Conservation (phyloP, 2,888 invertebrate genomes). For the Ellobium chinense region DNA sequence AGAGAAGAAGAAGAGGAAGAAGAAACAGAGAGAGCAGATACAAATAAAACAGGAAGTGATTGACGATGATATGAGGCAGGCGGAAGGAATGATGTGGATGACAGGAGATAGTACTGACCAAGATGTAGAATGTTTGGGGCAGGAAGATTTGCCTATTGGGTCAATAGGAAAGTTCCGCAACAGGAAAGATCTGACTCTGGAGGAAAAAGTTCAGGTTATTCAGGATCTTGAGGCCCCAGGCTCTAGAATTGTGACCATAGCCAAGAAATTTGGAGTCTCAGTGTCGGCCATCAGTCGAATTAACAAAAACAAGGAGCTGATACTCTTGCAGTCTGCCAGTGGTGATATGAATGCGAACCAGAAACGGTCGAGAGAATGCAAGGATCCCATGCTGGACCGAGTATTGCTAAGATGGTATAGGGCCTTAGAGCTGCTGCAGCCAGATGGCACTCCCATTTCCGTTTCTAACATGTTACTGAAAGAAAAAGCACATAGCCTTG, state of each 20-base stretch:
- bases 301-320: conserved; percentile 32
- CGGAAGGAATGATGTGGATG: not conserved
- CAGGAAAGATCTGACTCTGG: conserved; percentile 38
- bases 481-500: conserved; percentile 36
- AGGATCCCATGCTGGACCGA: conserved; percentile 36
- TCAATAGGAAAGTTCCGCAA: no score
- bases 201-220: conserved; percentile 38
- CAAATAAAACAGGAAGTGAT: conserved; percentile 16
- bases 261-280: conserved; percentile 36
- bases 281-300: conserved; percentile 36
- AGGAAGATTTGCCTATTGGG: no score
- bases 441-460: not conserved
- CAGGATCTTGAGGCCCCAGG: conserved; percentile 17
- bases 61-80: not conserved
- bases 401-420: conserved; percentile 29
- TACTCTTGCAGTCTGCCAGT: conserved; percentile 22
- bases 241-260: conserved; percentile 11
- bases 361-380: conserved; percentile 27
- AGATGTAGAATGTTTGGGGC: not conserved
- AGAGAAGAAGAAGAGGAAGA: not conserved
- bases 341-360: conserved; percentile 13
- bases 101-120: not conserved
- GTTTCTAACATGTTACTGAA: conserved; percentile 29
- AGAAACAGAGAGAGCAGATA: not conserved
- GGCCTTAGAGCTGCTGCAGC: conserved; percentile 13